Percentiles rank a stretch among this genome's conserved stretches.
Evolutionary conservation across 64 coral and sea anemone species (phyloP).

Genomic region (Dendrophyllia cribrosa): DNA sequence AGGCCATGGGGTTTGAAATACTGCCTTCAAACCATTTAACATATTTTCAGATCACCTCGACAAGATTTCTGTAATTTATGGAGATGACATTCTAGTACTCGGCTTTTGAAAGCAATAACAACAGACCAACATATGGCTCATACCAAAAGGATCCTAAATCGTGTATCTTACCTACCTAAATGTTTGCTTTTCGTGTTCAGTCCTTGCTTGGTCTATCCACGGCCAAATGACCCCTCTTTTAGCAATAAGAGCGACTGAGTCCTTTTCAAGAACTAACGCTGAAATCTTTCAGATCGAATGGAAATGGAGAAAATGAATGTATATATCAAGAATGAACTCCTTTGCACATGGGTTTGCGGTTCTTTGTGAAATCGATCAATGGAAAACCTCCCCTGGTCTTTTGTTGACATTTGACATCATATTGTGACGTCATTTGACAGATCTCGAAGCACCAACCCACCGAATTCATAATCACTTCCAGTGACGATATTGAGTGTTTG

Average conservation of each 20-base stretch:
- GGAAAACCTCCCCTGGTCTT: conserved; percentile 89
- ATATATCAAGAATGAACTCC: neutral
- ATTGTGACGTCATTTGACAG: conserved; percentile 99
- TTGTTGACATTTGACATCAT: conserved; percentile 99
- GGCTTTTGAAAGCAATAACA: conserved; percentile 51
- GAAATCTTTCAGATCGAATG: conserved; percentile 11
- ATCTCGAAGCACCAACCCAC: conserved; percentile 78
- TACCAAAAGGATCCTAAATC: conserved; percentile 55
- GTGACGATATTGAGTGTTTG: conserved; percentile 34
- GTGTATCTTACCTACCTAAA: conserved; percentile 34
- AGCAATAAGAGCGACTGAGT: neutral
- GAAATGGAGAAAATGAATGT: neutral
- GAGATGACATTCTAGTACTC: conserved; percentile 51
- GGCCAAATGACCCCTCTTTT: neutral
- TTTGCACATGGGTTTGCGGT: conserved; percentile 81
- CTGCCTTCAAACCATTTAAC: neutral
- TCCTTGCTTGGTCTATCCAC: neutral
- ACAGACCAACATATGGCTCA: conserved; percentile 51
- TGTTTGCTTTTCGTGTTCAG: conserved; percentile 23
- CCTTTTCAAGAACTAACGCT: neutral
- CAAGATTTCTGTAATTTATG: conserved; percentile 40
- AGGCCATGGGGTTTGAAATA: neutral
- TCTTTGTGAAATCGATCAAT: conserved; percentile 98
- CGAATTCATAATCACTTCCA: conserved; percentile 58
- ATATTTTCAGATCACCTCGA: conserved; percentile 19